These are phyloP conservation scores for Cosmia trapezina DNA, from an alignment of 2,888 invertebrate species.

Conservation along the genomic window DNA sequence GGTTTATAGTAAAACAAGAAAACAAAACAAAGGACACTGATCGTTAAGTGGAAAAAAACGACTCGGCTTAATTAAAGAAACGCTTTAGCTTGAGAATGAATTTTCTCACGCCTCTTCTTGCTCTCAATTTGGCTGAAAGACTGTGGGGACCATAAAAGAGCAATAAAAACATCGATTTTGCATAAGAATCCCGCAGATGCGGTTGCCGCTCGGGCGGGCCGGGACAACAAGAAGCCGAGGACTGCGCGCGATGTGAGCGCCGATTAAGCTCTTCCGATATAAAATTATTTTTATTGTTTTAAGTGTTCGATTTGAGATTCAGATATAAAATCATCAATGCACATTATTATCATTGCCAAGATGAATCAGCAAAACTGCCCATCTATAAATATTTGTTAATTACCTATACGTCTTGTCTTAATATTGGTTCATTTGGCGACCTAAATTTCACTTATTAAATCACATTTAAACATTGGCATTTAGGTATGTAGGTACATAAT, in stretches of 20 bases:
- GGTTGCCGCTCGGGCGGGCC: slow-evolving; percentile 62
- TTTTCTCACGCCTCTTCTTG: slow-evolving; percentile 76
- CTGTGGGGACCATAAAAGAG: slow-evolving; percentile 76
- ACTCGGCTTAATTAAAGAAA: slow-evolving; percentile 80
- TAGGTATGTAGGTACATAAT: too few species aligned
- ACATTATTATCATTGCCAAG: neutral
- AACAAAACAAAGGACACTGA: slow-evolving; percentile 61
- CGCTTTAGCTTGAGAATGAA: slow-evolving; percentile 79
- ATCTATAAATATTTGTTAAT: neutral
- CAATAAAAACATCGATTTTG: slow-evolving; percentile 83
- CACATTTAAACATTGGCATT: neutral
- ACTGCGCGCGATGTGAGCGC: slow-evolving; percentile 48
- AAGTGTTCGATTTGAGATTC: slow-evolving; percentile 31
- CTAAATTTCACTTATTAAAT: neutral
- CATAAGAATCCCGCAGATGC: slow-evolving; percentile 77
- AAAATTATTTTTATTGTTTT: slow-evolving; percentile 60
- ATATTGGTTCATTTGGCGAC: neutral
- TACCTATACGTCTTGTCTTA: neutral
- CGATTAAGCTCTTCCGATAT: slow-evolving; percentile 60
- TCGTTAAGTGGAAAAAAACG: slow-evolving; percentile 79
- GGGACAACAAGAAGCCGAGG: slow-evolving; percentile 55
- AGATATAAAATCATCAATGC: slow-evolving; percentile 20
- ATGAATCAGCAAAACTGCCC: neutral
- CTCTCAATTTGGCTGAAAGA: slow-evolving; percentile 79
- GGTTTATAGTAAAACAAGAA: slow-evolving; percentile 19